Percentiles rank a stretch among this genome's conserved stretches.
phyloP scores from a whole-genome alignment of 2,888 invertebrate genomes.

The Seira sanloemensis region DNA sequence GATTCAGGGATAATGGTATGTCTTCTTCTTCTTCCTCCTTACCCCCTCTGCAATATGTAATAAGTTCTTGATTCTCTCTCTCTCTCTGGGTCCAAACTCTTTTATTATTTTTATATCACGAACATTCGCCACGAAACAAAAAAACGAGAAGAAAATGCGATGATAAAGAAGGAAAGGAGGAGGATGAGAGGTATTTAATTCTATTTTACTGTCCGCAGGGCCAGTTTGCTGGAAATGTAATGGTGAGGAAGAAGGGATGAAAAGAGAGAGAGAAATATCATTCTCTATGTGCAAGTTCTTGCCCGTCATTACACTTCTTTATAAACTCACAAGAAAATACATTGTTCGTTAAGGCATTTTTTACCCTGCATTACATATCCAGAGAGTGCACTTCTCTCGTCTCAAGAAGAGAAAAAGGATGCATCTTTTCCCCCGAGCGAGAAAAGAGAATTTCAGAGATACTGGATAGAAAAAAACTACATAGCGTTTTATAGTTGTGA shows the following conservation, averaged over 20 bases:
- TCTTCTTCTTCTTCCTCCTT: background rate
- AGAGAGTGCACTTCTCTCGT: no score
- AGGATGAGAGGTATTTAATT: conserved; percentile 64
- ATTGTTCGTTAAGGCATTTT: conserved; percentile 7
- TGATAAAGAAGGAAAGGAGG: conserved; percentile 33
- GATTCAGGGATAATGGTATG: background rate
- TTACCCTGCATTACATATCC: background rate
- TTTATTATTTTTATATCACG: conserved; percentile 15
- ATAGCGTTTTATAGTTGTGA: background rate
- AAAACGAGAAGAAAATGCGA: conserved; percentile 9
- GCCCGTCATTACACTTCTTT: background rate
- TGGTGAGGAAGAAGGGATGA: conserved; percentile 66
- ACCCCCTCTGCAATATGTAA: background rate
- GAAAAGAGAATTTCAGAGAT: conserved; percentile 39
- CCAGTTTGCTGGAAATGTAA: conserved; percentile 63
- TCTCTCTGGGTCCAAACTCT: background rate
- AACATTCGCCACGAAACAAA: conserved; percentile 12
- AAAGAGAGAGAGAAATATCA: conserved; percentile 31
- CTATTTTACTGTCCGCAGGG: conserved; percentile 67
- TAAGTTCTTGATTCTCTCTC: no score
- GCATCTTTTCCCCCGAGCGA: conserved; percentile 58
- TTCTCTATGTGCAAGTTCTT: conserved; percentile 15
- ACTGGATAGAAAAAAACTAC: conserved; percentile 13
- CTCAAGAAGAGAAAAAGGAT: conserved; percentile 38
- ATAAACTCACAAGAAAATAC: background rate